Percentiles rank a stretch among this genome's conserved stretches.
Conservation (phyloP, 2,797 vertebrate genomes). For the Strix occidentalis region DNA sequence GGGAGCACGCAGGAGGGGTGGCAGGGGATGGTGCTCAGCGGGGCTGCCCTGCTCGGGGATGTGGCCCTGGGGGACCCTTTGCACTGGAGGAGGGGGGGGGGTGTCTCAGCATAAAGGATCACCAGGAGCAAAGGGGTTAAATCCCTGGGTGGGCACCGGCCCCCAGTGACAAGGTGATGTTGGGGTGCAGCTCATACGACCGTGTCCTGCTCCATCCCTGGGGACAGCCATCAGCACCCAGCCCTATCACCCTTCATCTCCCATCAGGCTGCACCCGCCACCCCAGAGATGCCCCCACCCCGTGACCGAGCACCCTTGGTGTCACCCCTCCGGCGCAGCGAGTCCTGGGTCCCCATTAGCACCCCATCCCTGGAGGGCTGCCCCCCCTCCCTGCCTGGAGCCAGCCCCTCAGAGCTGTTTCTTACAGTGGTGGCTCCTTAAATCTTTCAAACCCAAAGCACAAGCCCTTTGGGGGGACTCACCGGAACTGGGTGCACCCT, state of each 20-base stretch:
- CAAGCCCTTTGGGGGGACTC: neutral
- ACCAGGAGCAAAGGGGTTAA: neutral
- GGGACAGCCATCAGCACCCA: neutral
- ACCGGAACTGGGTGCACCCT: no score
- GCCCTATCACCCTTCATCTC: neutral
- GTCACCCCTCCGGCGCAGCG: fast-evolving
- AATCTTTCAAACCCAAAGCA: neutral
- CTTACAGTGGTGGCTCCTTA: neutral
- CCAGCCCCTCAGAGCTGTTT: neutral
- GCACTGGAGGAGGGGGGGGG: neutral
- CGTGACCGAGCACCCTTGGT: fast-evolving
- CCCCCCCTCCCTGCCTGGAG: neutral
- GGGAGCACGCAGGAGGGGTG: neutral
- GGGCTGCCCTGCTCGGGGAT: neutral
- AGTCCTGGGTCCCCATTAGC: no score
- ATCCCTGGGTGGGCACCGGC: fast-evolving
- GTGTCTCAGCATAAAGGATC: neutral
- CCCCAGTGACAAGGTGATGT: neutral
- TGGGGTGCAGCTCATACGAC: neutral
- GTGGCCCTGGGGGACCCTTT: neutral
- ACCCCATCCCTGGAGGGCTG: neutral
- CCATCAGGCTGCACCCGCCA: neutral
- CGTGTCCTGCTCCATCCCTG: neutral
- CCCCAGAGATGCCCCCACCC: neutral
- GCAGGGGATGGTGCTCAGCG: fast-evolving